phyloP scores from a whole-genome alignment of 2,113 vertebrate genomes.

The Spilogale gracilis region DNA sequence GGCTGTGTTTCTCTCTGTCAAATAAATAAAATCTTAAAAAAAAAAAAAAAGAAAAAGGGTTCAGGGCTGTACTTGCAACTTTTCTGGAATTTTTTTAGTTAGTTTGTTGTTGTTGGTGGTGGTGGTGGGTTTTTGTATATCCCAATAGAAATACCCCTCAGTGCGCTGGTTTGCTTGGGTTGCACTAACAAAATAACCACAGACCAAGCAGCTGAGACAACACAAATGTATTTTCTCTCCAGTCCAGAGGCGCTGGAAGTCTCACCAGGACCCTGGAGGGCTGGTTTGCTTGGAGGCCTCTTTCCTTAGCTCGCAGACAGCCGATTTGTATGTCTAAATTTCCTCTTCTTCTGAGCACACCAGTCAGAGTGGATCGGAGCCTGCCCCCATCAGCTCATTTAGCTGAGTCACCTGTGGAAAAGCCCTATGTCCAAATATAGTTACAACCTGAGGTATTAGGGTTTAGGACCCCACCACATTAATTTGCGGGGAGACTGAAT shows the following conservation, averaged over 20 bases:
- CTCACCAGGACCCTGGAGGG: background rate
- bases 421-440: background rate
- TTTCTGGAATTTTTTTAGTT: background rate
- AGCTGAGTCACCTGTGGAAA: background rate
- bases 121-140: background rate
- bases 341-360: background rate
- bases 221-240: background rate
- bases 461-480: background rate
- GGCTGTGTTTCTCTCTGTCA: no score
- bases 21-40: no score
- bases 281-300: background rate
- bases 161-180: background rate
- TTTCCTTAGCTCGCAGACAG: background rate
- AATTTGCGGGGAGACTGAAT: background rate
- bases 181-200: background rate
- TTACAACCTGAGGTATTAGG: background rate
- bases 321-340: background rate
- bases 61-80: background rate
- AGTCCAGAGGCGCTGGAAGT: background rate
- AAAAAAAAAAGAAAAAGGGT: background rate
- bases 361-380: background rate
- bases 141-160: background rate
- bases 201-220: background rate
- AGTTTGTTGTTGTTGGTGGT: background rate
- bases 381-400: background rate